These are phyloP conservation scores for Holothuria leucospilota DNA, from an alignment of 53 echinoderm and acorn worm species.

Conservation along the genomic window DNA sequence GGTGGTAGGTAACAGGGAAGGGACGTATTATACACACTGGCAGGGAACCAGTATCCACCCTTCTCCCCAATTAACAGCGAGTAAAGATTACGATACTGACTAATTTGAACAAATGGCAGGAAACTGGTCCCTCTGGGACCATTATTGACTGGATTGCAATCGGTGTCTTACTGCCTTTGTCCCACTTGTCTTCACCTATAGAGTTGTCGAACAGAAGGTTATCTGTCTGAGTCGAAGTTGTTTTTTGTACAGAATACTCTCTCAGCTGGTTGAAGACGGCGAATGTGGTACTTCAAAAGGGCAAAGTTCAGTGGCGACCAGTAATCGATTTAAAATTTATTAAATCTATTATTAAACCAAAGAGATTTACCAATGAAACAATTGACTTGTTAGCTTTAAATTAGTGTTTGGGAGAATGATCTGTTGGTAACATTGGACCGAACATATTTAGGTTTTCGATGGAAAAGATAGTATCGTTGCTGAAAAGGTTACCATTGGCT, in stretches of 20 bases:
- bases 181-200: no score
- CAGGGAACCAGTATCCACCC: background rate
- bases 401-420: conserved; percentile 24
- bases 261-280: background rate
- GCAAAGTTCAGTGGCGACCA: background rate
- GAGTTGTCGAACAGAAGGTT: no score
- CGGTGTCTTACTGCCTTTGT: no score
- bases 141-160: conserved; percentile 7
- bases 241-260: no score
- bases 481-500: no score
- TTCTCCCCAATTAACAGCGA: no score
- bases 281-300: background rate
- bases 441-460: conserved; percentile 26
- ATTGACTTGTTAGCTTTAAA: conserved; percentile 4
- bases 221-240: no score
- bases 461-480: conserved; percentile 39
- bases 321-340: background rate
- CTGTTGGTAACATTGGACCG: conserved; percentile 16
- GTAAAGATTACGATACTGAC: background rate
- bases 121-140: background rate
- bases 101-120: background rate
- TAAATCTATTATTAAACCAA: conserved; percentile 1
- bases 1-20: conserved; percentile 25
- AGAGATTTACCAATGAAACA: conserved; percentile 3
- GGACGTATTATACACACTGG: no score